Evolutionary conservation across 1,140 invertebrate genomes (phyloP).

Genomic region (Dolichoris vasculosae): DNA sequence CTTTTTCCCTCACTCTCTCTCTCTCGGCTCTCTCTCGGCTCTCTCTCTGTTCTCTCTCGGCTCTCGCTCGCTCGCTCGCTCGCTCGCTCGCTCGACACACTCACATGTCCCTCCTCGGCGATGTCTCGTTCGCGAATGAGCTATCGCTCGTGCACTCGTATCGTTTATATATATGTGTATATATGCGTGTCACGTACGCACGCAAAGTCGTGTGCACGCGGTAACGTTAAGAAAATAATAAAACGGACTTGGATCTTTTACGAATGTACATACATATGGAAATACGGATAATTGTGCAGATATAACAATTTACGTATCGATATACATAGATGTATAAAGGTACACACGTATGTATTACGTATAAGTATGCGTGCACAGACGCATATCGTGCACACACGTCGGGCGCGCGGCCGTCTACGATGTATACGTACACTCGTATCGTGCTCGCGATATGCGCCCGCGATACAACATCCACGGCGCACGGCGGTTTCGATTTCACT

Average conservation of each 20-base stretch:
- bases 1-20: too few relatives aligned
- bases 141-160: neutral
- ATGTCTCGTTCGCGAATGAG: conserved; percentile 10
- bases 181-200: neutral
- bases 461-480: conserved; percentile 3
- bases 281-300: neutral
- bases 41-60: too few relatives aligned
- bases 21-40: neutral
- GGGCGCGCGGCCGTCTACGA: neutral
- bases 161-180: neutral
- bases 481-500: conserved; percentile 46
- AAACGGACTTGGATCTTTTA: neutral
- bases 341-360: neutral
- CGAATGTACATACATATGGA: neutral
- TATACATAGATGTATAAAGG: neutral
- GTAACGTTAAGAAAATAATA: neutral
- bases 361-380: neutral
- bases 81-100: neutral
- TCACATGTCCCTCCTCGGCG: neutral
- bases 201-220: neutral
- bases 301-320: neutral
- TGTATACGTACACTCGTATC: neutral
- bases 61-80: neutral
- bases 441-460: neutral
- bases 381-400: neutral